Conservation (phyloP, 2,797 vertebrate genomes). For the Salmo trutta region DNA sequence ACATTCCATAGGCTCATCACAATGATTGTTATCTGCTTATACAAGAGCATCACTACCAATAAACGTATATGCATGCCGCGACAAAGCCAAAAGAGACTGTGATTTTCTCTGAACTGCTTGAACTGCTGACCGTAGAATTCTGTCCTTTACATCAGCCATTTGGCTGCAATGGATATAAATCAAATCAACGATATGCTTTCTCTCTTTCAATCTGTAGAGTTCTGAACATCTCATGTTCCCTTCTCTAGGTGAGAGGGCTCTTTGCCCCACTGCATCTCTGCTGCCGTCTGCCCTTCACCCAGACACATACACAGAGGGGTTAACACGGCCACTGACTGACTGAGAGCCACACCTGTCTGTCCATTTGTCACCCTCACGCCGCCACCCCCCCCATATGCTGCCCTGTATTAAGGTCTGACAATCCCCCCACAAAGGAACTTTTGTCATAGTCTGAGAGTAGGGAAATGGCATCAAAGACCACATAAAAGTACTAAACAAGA, state of each 20-base stretch:
- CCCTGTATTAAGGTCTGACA: background rate
- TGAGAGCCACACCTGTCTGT: slow-evolving; percentile 61
- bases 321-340: slow-evolving; percentile 16
- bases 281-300: slow-evolving; percentile 18
- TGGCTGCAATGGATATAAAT: background rate
- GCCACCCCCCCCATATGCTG: slow-evolving; percentile 12
- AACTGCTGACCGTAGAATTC: background rate
- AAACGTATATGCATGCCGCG: background rate
- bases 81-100: background rate
- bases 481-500: background rate
- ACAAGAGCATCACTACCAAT: slow-evolving; percentile 4
- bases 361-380: slow-evolving; percentile 63
- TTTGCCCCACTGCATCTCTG: slow-evolving; percentile 3
- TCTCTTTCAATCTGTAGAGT: background rate
- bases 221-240: slow-evolving; percentile 16
- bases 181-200: background rate
- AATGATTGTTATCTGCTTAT: slow-evolving; percentile 39
- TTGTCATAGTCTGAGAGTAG: slow-evolving; percentile 17
- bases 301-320: slow-evolving; percentile 23
- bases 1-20: slow-evolving; percentile 30
- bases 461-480: background rate
- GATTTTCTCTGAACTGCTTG: background rate
- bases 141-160: background rate
- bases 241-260: slow-evolving; percentile 12
- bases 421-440: slow-evolving; percentile 16